Conservation (phyloP, 2,113 vertebrate genomes). For the Rhinoptilus africanus region DNA sequence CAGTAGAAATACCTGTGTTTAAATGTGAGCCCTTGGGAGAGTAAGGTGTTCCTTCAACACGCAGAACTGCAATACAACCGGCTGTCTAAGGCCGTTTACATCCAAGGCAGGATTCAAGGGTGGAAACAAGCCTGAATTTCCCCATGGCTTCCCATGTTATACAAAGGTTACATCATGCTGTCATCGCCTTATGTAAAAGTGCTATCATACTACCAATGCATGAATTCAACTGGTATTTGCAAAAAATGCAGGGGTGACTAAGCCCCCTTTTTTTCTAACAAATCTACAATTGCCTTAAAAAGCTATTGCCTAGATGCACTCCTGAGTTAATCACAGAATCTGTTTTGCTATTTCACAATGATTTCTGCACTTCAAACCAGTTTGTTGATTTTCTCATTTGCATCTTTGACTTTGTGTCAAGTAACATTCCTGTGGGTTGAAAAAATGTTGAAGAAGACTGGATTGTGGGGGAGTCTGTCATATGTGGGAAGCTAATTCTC, state of each 20-base stretch:
- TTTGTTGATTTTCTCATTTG: slow-evolving; percentile 6
- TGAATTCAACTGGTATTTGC: background rate
- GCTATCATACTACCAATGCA: background rate
- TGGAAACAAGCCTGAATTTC: background rate
- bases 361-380: background rate
- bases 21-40: background rate
- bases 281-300: background rate
- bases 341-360: background rate
- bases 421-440: background rate
- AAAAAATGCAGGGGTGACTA: background rate
- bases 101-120: background rate
- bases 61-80: background rate
- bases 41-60: background rate
- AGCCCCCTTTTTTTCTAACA: background rate
- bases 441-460: background rate
- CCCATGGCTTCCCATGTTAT: background rate
- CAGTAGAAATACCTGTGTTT: background rate
- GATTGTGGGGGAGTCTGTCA: background rate
- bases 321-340: background rate
- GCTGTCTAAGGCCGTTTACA: background rate
- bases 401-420: slow-evolving; percentile 5
- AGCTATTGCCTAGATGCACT: background rate
- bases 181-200: background rate
- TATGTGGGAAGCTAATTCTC: background rate
- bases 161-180: background rate